A percentile compares a stretch with the other conserved stretches of the same genome.
Evolutionary conservation across 2,113 vertebrate genomes (phyloP).

Genomic region (Machaerirhynchus nigripectus): DNA sequence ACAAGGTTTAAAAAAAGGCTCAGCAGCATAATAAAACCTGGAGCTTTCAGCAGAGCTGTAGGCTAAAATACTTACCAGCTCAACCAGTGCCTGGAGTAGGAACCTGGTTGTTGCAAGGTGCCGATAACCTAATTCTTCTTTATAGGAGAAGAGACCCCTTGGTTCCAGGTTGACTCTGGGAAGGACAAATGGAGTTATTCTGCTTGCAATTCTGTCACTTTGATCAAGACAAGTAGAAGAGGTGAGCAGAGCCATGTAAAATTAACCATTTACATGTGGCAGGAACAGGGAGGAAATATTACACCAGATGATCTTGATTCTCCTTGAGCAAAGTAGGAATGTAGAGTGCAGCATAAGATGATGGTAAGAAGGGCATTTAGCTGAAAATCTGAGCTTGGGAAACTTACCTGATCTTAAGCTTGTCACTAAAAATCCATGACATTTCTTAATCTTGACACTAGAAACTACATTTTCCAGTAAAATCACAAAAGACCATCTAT

Average conservation of each 20-base stretch:
- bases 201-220: neutral
- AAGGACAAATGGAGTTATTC: neutral
- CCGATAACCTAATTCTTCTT: neutral
- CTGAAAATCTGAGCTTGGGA: neutral
- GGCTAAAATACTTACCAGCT: neutral
- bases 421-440: neutral
- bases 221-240: neutral
- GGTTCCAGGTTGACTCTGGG: neutral
- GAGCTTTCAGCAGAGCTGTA: neutral
- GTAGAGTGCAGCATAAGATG: neutral
- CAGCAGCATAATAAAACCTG: neutral
- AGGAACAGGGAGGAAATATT: neutral
- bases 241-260: neutral
- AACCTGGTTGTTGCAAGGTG: neutral
- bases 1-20: neutral
- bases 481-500: neutral
- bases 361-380: neutral
- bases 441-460: neutral
- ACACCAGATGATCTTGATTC: neutral
- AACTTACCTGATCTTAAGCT: neutral
- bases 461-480: neutral
- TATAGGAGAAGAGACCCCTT: neutral
- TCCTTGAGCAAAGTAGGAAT: neutral
- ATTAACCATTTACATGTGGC: neutral
- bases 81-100: fast-evolving